phyloP scores from a whole-genome alignment of 1,140 invertebrate species.

The Drosophila repleta region DNA sequence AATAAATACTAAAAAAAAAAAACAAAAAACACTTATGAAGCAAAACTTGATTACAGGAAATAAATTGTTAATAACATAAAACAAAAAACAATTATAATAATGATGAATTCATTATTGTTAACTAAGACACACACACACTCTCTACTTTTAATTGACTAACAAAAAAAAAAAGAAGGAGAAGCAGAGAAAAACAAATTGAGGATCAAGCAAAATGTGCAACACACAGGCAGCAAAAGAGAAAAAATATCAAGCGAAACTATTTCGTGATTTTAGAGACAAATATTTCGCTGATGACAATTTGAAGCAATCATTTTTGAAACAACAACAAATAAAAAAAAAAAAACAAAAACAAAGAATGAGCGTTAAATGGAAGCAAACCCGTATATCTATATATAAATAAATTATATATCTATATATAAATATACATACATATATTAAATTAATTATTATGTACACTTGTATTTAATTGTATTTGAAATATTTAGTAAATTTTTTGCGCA shows the following conservation, averaged over 20 bases:
- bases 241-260: conserved; percentile 80
- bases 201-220: conserved; percentile 58
- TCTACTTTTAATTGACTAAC: conserved; percentile 39
- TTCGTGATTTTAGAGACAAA: conserved; percentile 83
- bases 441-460: conserved; percentile 80
- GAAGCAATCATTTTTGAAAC: conserved; percentile 83
- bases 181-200: conserved; percentile 20
- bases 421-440: conserved; percentile 80
- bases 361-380: conserved; percentile 39
- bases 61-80: conserved; percentile 75
- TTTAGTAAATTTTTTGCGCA: conserved; percentile 83
- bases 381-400: conserved; percentile 78
- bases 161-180: conserved; percentile 9
- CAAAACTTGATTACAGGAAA: conserved; percentile 83
- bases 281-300: conserved; percentile 84
- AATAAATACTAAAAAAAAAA: conserved; percentile 25
- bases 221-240: conserved; percentile 8
- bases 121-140: conserved; percentile 47
- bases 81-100: conserved; percentile 46
- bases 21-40: conserved; percentile 68
- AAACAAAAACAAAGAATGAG: conserved; percentile 31
- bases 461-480: conserved; percentile 83
- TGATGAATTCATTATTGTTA: conserved; percentile 41
- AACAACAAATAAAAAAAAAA: conserved; percentile 47
- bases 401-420: conserved; percentile 51